Conservation (phyloP, 2,888 invertebrate species). For the Harmothoe impar region DNA sequence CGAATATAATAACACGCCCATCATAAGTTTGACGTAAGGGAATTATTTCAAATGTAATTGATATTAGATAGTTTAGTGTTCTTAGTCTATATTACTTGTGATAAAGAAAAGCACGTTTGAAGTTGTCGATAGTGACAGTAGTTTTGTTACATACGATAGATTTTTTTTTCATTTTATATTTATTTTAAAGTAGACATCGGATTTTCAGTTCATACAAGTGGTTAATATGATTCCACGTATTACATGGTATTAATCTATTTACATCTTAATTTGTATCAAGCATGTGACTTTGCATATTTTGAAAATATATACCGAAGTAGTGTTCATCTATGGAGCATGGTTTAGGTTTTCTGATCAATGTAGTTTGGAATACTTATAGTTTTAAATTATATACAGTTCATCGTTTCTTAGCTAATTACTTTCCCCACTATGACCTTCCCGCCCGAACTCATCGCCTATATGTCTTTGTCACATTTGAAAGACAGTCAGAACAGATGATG, state of each 20-base stretch:
- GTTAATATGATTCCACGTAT: too few relatives aligned
- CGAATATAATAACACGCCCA: background rate
- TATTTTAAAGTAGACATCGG: too few relatives aligned
- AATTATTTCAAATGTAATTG: background rate
- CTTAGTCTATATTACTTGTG: background rate
- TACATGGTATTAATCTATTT: too few relatives aligned
- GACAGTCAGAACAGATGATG: slow-evolving; percentile 27
- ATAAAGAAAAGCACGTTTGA: too few relatives aligned
- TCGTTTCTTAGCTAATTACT: background rate
- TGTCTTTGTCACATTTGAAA: slow-evolving; percentile 17
- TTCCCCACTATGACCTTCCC: background rate
- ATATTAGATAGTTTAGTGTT: background rate
- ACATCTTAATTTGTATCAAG: too few relatives aligned
- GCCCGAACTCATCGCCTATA: background rate
- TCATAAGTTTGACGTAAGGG: background rate
- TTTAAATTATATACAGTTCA: background rate
- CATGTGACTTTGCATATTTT: too few relatives aligned
- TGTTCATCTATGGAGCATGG: too few relatives aligned
- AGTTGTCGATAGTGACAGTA: too few relatives aligned
- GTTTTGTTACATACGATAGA: too few relatives aligned
- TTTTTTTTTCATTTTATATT: too few relatives aligned
- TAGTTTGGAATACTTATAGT: background rate
- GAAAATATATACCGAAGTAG: too few relatives aligned
- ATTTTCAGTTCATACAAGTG: too few relatives aligned
- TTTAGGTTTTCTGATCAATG: background rate